Evolutionary conservation across 2,888 invertebrate species (phyloP).

Genomic region (Netelia melanura): DNA sequence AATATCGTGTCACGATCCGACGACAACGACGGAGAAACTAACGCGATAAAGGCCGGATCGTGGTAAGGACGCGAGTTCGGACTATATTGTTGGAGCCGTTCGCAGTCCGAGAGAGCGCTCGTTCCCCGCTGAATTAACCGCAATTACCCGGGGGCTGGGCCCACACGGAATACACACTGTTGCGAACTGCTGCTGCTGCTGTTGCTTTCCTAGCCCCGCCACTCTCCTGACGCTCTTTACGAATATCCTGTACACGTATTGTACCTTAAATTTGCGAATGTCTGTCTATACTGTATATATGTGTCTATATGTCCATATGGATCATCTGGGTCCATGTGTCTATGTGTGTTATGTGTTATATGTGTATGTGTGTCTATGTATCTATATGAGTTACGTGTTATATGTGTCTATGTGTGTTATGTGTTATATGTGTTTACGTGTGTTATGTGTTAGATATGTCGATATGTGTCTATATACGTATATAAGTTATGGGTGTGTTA

Average conservation of each 20-base stretch:
- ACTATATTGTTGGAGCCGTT: background rate
- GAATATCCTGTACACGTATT: background rate
- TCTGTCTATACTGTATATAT: background rate
- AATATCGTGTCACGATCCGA: background rate
- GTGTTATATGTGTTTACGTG: background rate
- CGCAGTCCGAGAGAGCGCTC: constrained; percentile 45
- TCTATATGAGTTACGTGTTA: too few species aligned
- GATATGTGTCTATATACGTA: too few species aligned
- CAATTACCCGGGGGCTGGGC: constrained; percentile 78
- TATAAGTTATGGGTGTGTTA: too few species aligned
- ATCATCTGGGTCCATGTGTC: too few species aligned
- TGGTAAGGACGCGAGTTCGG: background rate
- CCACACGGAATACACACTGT: constrained; percentile 55
- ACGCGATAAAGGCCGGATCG: background rate
- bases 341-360: too few species aligned
- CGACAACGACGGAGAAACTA: background rate
- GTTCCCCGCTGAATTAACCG: constrained; percentile 79
- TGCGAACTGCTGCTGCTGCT: background rate
- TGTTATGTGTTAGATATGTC: background rate
- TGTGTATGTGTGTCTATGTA: too few species aligned
- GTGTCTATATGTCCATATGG: too few species aligned
- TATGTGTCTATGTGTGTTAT: too few species aligned
- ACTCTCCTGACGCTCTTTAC: background rate
- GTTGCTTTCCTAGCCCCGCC: background rate
- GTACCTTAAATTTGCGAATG: background rate